Conservation (phyloP, 2,888 invertebrate species). For the Netelia melanura region DNA sequence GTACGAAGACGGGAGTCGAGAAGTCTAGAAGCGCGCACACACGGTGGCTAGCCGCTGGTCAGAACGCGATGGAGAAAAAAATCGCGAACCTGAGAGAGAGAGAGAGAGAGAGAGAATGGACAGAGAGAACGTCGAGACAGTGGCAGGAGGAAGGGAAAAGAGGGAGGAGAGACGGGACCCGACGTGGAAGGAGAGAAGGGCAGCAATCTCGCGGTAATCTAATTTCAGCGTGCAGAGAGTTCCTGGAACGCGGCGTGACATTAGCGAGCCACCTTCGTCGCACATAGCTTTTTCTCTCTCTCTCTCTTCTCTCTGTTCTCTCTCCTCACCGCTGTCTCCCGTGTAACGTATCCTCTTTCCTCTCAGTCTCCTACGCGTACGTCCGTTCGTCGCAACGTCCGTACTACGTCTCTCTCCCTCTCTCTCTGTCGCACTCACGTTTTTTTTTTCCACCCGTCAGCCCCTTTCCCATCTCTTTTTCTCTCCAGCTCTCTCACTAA, state of each 20-base stretch:
- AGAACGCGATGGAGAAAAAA: constrained; percentile 43
- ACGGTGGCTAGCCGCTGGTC: constrained; percentile 49
- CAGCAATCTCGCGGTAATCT: constrained; percentile 84
- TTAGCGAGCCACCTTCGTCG: constrained; percentile 78
- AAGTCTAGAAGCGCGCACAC: constrained; percentile 18
- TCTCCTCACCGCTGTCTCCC: constrained; percentile 12
- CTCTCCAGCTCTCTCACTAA: background rate
- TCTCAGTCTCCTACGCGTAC: constrained; percentile 37
- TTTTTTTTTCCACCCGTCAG: constrained; percentile 26
- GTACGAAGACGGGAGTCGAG: constrained; percentile 47
- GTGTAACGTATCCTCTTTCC: constrained; percentile 40
- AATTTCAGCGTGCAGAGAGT: constrained; percentile 83
- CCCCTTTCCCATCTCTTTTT: background rate
- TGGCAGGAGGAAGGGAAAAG: constrained; percentile 46
- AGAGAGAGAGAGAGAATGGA: constrained; percentile 20
- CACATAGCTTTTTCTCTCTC: constrained; percentile 41
- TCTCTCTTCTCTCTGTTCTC: constrained; percentile 21
- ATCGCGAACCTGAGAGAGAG: constrained; percentile 30
- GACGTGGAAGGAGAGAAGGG: constrained; percentile 72
- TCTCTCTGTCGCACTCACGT: constrained; percentile 26
- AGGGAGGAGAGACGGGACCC: constrained; percentile 56
- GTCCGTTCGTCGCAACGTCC: constrained; percentile 56
- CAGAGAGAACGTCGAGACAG: constrained; percentile 49
- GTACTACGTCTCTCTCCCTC: constrained; percentile 31
- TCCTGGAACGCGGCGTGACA: constrained; percentile 83